Base-by-base conservation (phyloP, 1,140 invertebrate genomes). In the Drosophila subpulchrella region DNA sequence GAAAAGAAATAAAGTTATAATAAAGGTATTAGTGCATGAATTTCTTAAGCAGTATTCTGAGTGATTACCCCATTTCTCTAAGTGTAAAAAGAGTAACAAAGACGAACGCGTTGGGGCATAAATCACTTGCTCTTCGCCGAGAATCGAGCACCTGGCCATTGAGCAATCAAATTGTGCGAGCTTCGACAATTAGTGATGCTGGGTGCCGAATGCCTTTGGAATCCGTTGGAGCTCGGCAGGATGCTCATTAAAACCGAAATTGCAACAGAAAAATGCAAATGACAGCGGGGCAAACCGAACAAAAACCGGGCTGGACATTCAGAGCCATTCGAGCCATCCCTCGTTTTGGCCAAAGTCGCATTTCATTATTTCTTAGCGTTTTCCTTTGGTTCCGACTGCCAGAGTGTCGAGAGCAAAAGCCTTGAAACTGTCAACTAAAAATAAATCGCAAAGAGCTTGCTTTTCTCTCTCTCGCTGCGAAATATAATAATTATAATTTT, bases 371-470 rank as follows among this genome's bases (percentile, higher is more conserved):
- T 59, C 56, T 61, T 55, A 55, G 50, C 60, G 65, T 83, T 76
- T 55, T 20, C 63, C 47, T 62, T 74, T 70, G 58, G 62, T 65
- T 65, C 50, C 61, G 65, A 53, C 66, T 57, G 38, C 62, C 58
- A 75, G 66, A 60, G 59, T 51, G 36, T 57, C 61, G 54, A 65
- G 56, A 71, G 55, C 53, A 63, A 86, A 78, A 81, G 80, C 84
- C 84, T 88, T 88, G 84, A 88, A 88, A 88, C 80, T 89, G 84
- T 90, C 84, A 89, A 89, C 84, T 88, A 88, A 88, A 88, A 88
- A 88, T 88, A 88, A 89, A 88, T 90, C 84, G 67, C 68, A 84
- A 71, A 81, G 76, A 88, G 73, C 56, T 51, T 57, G 41, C 41
- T 54, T 66, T 42, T 48, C 51, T 51, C 62, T 80, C 67, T 36